Conservation (phyloP, 2,113 vertebrate genomes). For the zebrafish (Danio rerio) region DNA sequence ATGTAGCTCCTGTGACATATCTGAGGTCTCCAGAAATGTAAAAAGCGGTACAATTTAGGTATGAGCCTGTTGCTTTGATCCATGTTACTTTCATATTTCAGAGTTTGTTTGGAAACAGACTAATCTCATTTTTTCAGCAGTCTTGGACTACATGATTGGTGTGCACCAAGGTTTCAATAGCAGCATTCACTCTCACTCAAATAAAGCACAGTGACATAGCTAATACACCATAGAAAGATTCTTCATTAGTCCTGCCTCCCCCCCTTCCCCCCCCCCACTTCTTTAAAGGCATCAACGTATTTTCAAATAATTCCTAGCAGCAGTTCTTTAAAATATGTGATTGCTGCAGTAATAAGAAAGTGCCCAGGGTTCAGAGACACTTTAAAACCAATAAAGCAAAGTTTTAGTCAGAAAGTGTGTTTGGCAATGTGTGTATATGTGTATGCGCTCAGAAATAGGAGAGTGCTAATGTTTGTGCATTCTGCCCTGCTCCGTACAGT, state of each 20-base stretch:
- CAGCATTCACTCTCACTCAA: no score
- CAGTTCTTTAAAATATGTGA: constrained; percentile 35
- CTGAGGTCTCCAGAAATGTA: no score
- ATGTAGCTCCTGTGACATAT: no score
- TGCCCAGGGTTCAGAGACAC: constrained; percentile 22
- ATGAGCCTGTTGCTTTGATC: no score
- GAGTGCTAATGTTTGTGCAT: constrained; percentile 22
- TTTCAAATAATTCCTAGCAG: constrained; percentile 33
- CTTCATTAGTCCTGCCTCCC: neutral
- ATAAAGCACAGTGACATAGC: no score
- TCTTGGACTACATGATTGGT: no score
- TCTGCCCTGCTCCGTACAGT: constrained; percentile 23
- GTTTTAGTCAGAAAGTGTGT: neutral
- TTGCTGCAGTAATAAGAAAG: constrained; percentile 38
- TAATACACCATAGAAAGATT: neutral
- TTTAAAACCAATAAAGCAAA: constrained; percentile 14
- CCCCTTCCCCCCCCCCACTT: neutral
- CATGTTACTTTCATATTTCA: no score
- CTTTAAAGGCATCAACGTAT: constrained; percentile 27
- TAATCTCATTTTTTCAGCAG: no score
- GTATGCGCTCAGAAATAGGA: neutral
- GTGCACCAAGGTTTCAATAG: no score
- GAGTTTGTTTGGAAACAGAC: no score
- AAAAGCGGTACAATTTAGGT: no score
- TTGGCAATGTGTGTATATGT: neutral